Base-by-base conservation (phyloP, 2,797 vertebrate genomes). In the Tapirus indicus region DNA sequence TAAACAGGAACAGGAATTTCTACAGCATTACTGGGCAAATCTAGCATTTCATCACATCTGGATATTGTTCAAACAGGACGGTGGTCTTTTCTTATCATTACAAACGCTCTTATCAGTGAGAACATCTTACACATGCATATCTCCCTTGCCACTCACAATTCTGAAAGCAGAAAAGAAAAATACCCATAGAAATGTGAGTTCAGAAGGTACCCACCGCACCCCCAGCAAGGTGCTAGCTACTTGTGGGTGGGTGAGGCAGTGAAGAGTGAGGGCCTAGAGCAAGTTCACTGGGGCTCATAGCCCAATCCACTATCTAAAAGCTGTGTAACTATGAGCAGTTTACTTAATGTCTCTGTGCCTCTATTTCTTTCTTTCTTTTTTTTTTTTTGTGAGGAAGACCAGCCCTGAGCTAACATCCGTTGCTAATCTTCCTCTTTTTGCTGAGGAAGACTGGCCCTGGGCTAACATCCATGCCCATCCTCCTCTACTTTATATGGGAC, bases 141-240 rank as follows among this genome's bases (percentile, higher is more conserved):
- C n/a, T 71, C 44, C 18, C 82, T 27, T 54, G 17, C 29, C 32
- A 94, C 83, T 54, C 38, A n/a, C 44, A 56, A 64, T 7, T 64
- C 44, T 84, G 72, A 92, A 84, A n/a, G 75, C 47, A 86, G 56
- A 94, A 92, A 10, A 72, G 38, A 75, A 93, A 86, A 79, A 69
- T 7, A 41, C 14, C 23, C n/a, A 27, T 23, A 2, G 14, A 88
- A 49, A 13, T 29, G 0, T 32, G 56, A 41, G n/a, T 75, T 58
- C n/a, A 56, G 66, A 95, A 93, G 29, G 25, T 7, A 23, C 20
- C 25, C 21, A 3, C 20, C 16, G 38, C 14, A 4, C 5, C 7
- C 23, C 71, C 17, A 47, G 25, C 3, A 58, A 85, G 80, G 10
- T 13, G 47, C 35, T 69, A 2, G 41, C 49, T 49, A 52, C 52